Evolutionary conservation across 2,888 invertebrate species (phyloP), one percentile per base, ranked within the genome.

Genomic region (Nymphalis urticae): DNA sequence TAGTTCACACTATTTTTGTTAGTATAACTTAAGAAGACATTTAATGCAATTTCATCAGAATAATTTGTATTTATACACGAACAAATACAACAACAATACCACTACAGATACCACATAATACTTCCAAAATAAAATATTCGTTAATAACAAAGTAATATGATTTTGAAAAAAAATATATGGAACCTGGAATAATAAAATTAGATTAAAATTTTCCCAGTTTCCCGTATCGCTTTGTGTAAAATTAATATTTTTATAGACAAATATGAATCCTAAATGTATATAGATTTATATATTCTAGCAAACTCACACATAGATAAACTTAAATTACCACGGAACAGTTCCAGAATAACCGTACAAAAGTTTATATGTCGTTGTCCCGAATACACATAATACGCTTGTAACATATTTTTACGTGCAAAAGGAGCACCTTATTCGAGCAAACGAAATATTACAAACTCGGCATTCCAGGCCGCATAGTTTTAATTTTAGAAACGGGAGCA

Each of bases 401-500:
- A 58, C 64, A 54, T 58, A 48, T 66, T 63, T 70, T 69, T 69
- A 62, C 54, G 50, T 64, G 50, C 66, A 69, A 73, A 70, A 67
- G 70, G 68, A 68, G 66, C 66, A 66, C 62, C 63, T 58, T 72
- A 56, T 67, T 72, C 75, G 76, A 75, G 75, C 75, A 77, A 82
- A 81, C 80, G 76, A 84, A 85, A 85, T 83, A 81, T 79, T 75
- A 77, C 79, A 71, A 75, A 79, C 80, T 80, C 78, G 81, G 80
- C 84, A 82, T 90, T 89, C 88, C 88, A 84, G 85, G 78, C 88
- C 85, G 85, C 89, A 87, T 89, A 89, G 88, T 91, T 91, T 91
- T 91, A 91, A 91, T 91, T 91, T 89, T 82, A 90, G 89, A 88
- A 90, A 90, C 87, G 88, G 81, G 90, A 86, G 84, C 90, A 89